phyloP scores from a whole-genome alignment of 2,888 invertebrate species.

The Tinea semifulvella region DNA sequence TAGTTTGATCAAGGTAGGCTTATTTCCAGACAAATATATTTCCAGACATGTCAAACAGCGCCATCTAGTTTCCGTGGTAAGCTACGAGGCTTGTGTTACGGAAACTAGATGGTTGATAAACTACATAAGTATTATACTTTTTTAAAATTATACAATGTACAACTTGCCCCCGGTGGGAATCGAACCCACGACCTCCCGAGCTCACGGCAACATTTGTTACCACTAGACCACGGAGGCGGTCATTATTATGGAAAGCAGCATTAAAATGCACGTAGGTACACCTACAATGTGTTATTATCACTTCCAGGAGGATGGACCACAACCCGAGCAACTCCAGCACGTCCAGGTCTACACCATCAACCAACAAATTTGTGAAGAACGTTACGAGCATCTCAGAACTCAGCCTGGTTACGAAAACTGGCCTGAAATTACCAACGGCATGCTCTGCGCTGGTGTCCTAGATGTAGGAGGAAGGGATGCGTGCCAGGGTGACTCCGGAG shows the following conservation, averaged over 20 bases:
- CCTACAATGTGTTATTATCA: no score
- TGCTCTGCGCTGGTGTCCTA: slow-evolving; percentile 37
- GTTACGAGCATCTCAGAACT: slow-evolving; percentile 27
- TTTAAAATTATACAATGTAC: no score
- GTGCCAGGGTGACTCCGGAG: slow-evolving; percentile 63
- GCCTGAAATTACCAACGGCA: slow-evolving; percentile 30
- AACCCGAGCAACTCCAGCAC: slow-evolving; percentile 14
- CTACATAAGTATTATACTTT: no score
- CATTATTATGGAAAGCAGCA: background rate
- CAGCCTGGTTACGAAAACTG: slow-evolving; percentile 22
- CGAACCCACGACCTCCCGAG: no score
- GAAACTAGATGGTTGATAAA: no score
- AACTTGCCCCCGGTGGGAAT: no score
- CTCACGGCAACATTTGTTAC: no score
- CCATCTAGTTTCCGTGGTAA: no score
- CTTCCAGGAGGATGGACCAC: slow-evolving; percentile 13
- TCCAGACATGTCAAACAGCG: background rate
- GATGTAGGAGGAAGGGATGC: slow-evolving; percentile 35
- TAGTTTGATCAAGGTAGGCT: no score
- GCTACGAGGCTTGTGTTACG: no score
- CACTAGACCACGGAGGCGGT: no score
- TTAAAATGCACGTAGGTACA: background rate
- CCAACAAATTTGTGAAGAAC: slow-evolving; percentile 28
- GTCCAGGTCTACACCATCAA: slow-evolving; percentile 31
- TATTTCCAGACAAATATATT: no score